Percentiles rank a stretch among this genome's conserved stretches.
phyloP scores from a whole-genome alignment of 2,797 vertebrate species.

The Diplodus sargus region DNA sequence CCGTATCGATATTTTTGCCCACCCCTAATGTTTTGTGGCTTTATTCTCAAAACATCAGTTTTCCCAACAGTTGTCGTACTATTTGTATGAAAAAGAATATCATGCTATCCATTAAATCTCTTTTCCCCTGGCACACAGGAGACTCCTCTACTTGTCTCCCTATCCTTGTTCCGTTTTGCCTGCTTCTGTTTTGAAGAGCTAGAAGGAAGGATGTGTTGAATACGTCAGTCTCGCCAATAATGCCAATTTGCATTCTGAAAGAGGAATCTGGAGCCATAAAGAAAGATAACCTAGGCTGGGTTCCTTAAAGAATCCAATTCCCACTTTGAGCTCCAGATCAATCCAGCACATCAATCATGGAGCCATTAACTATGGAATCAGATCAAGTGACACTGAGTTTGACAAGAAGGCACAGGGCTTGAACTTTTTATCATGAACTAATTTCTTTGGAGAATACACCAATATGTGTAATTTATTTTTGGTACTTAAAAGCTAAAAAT shows the following conservation, averaged over 20 bases:
- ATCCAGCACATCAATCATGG: conserved; percentile 9
- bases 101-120: neutral
- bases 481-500: neutral
- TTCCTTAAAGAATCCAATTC: conserved; percentile 7
- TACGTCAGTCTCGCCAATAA: neutral
- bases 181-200: conserved; percentile 10
- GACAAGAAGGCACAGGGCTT: neutral
- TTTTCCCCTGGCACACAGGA: neutral
- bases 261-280: conserved; percentile 17
- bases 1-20: no score
- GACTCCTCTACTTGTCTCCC: neutral
- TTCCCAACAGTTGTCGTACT: no score
- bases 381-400: neutral
- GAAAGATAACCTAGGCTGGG: conserved; percentile 10
- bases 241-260: conserved; percentile 17
- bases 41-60: no score
- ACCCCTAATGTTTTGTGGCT: no score
- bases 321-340: conserved; percentile 11
- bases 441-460: neutral
- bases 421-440: neutral
- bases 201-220: conserved; percentile 9
- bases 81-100: no score
- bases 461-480: neutral
- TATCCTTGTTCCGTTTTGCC: conserved; percentile 2
- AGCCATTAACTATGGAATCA: neutral